These are phyloP conservation scores for Exephanes ischioxanthus DNA, from an alignment of 2,888 invertebrate species.

Conservation along the genomic window DNA sequence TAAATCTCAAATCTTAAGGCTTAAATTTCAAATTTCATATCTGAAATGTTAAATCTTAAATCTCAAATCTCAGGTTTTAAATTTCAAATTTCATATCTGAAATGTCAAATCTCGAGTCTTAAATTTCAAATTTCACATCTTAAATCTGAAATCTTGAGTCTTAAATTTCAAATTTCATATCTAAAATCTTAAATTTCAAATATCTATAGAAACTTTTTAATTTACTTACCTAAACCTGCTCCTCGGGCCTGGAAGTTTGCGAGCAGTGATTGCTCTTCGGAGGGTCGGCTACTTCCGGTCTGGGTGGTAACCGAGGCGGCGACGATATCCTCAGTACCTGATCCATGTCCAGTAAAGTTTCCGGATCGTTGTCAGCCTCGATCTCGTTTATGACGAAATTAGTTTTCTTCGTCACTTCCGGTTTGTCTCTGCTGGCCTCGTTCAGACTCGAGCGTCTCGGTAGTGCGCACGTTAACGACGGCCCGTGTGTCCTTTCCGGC, in stretches of 20 bases:
- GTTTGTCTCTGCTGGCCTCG: conserved; percentile 68
- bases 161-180: too few species aligned
- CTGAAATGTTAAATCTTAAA: not conserved
- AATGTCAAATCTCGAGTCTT: too few species aligned
- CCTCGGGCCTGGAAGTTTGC: conserved; percentile 68
- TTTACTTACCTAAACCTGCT: conserved; percentile 77
- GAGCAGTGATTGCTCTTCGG: conserved; percentile 74
- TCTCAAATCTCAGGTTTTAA: too few species aligned
- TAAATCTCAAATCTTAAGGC: not conserved
- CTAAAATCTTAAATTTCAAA: not conserved
- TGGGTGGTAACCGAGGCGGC: conserved; percentile 65
- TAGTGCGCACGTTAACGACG: conserved; percentile 58
- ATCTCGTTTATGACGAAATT: conserved; percentile 72
- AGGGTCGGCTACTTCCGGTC: conserved; percentile 69
- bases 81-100: too few species aligned
- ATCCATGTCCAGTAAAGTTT: conserved; percentile 54
- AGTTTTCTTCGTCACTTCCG: conserved; percentile 73
- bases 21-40: too few species aligned
- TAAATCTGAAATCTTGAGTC: too few species aligned
- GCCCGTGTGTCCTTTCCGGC: conserved; percentile 72
- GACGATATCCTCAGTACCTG: conserved; percentile 67
- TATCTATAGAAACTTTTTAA: too few species aligned
- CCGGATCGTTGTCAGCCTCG: conserved; percentile 52
- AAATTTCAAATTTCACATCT: too few species aligned
- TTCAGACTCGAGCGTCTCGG: conserved; percentile 73